These are phyloP conservation scores for Crepidodera aurea DNA, from an alignment of 2,888 invertebrate species.

Conservation along the genomic window DNA sequence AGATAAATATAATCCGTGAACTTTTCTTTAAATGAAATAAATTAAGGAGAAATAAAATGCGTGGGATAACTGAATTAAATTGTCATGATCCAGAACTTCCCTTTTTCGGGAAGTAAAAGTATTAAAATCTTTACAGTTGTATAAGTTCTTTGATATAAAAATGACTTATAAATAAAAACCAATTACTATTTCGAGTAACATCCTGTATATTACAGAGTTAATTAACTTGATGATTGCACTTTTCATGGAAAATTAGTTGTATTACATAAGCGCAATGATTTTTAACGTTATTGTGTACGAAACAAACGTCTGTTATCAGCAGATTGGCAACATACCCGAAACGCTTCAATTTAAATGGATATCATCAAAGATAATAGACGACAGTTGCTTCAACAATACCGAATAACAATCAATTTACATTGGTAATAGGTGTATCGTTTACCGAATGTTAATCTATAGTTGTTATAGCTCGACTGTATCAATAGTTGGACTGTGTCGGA, in stretches of 20 bases:
- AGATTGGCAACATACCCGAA: conserved; percentile 24
- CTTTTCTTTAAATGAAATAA: too few relatives aligned
- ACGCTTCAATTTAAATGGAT: conserved; percentile 37
- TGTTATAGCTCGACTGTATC: conserved; percentile 59
- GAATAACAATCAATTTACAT: conserved; percentile 60
- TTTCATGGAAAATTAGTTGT: not conserved
- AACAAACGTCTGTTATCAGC: conserved; percentile 11
- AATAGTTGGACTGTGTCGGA: conserved; percentile 58
- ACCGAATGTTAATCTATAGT: conserved; percentile 61
- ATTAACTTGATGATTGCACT: too few relatives aligned
- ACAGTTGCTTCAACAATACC: conserved; percentile 46
- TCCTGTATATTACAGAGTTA: too few relatives aligned
- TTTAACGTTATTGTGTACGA: not conserved
- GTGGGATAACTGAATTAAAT: too few relatives aligned
- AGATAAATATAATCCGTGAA: not conserved
- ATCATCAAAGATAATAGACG: conserved; percentile 42
- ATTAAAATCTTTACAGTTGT: too few relatives aligned
- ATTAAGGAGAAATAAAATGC: too few relatives aligned
- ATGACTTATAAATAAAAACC: too few relatives aligned
- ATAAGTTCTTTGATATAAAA: too few relatives aligned
- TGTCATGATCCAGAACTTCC: too few relatives aligned
- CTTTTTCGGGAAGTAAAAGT: too few relatives aligned
- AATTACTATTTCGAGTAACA: too few relatives aligned
- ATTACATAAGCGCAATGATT: not conserved
- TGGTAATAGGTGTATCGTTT: conserved; percentile 60